phyloP scores from a whole-genome alignment of 1,140 invertebrate genomes.

The Lepidurus apus region DNA sequence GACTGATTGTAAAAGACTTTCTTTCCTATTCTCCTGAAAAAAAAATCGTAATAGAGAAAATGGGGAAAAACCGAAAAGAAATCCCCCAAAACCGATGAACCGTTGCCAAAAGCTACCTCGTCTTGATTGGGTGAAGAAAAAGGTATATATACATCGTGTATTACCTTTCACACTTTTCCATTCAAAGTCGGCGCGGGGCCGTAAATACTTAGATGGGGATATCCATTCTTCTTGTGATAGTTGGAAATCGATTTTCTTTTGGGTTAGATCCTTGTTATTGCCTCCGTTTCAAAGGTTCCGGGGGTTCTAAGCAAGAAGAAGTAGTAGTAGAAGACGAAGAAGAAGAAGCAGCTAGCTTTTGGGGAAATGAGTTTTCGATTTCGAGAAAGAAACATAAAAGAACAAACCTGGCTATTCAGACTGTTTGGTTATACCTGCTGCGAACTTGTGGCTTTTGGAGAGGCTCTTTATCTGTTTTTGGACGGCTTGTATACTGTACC shows the following conservation, averaged over 20 bases:
- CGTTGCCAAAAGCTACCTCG: constrained; percentile 4
- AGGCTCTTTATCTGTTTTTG: neutral
- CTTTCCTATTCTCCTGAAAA: too few species aligned
- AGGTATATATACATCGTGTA: neutral
- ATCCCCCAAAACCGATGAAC: neutral
- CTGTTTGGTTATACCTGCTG: constrained; percentile 19
- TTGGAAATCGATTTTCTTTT: constrained; percentile 20
- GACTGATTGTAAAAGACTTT: too few species aligned
- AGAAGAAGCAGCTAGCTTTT: neutral
- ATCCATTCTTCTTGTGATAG: constrained; percentile 22
- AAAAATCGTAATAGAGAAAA: neutral
- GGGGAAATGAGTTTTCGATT: constrained; percentile 16
- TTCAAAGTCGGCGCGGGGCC: neutral
- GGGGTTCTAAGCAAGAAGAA: too few species aligned
- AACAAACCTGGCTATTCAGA: neutral
- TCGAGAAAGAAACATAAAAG: neutral
- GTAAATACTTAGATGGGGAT: neutral
- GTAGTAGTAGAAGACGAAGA: too few species aligned
- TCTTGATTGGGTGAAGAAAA: constrained; percentile 13
- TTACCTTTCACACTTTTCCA: constrained; percentile 2
- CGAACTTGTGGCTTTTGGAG: neutral
- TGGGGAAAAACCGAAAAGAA: neutral
- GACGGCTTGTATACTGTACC: neutral
- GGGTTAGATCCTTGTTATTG: neutral
- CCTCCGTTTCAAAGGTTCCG: neutral